phyloP scores from a whole-genome alignment of 2,888 invertebrate species.

The Sicus ferrugineus region DNA sequence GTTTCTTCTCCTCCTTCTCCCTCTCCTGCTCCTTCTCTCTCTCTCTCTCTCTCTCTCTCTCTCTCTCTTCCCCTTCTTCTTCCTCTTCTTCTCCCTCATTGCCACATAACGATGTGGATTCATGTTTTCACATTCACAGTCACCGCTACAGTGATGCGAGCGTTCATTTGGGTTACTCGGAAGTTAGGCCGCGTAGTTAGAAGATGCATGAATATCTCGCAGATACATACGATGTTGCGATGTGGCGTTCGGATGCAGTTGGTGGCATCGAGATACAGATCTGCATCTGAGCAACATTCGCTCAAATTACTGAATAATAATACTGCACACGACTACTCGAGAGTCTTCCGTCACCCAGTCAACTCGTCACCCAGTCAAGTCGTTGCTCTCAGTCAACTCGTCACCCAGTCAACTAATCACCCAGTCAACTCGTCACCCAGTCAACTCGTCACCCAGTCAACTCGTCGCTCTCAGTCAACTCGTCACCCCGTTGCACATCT shows the following conservation, averaged over 20 bases:
- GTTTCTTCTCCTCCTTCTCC: not conserved
- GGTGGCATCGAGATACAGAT: not conserved
- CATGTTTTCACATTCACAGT: conserved; percentile 31
- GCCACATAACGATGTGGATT: conserved; percentile 37
- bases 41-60: no score
- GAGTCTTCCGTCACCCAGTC: not conserved
- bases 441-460: no score
- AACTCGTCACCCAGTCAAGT: no score
- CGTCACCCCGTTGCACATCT: no score
- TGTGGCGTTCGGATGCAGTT: not conserved
- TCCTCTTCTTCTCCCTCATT: not conserved
- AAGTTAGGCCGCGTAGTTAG: conserved; percentile 16
- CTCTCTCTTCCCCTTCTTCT: no score
- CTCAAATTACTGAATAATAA: conserved; percentile 22
- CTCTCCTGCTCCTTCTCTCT: no score
- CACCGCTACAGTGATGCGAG: conserved; percentile 48
- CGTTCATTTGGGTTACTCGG: conserved; percentile 52
- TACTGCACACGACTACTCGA: not conserved
- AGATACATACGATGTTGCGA: not conserved
- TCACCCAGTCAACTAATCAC: no score
- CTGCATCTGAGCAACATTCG: conserved; percentile 14
- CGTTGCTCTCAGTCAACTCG: no score
- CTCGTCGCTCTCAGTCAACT: no score
- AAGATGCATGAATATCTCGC: not conserved
- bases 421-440: no score